Evolutionary conservation across 2,888 invertebrate species (phyloP), one percentile per base, ranked within the genome.

Genomic region (Diogma glabrata): DNA sequence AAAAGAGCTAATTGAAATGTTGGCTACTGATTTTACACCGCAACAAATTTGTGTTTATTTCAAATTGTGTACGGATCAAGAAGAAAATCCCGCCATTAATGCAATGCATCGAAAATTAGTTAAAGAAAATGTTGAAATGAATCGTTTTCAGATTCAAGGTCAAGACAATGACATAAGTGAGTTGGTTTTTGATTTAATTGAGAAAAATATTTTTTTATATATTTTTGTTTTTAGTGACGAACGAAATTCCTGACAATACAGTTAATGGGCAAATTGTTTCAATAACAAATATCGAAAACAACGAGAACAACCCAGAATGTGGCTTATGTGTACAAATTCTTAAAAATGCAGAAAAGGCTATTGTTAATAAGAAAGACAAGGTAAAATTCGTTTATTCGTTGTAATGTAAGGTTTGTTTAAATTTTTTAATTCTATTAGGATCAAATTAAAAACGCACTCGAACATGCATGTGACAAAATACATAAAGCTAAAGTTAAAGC

Each of bases 41-140:
- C 74, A 81, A 59, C 84, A 90, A 70, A 79, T 90, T 36, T 92
- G 92, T 63, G 79, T 79, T 1, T 83, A 79, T 59, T 67, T 91
- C 52, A 82, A 85, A 61, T 70, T 89, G 10, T 92, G 91, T 64
- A 69, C 75, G 43, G 74, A 77, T 58, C 63, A 71, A 48, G 60
- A 69, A 62, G 63, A 76, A 65, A 23, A 61, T 67, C 56, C 67
- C 10, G 17, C 23, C 16, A 12, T 46, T 9, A 24, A 24, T 26
- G 16, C 22, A 14, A 14, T 46, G 10, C 23, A 46, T 24, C 46
- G 24, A 24, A 46, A 46, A 7, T 10, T 43, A 9, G 8, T 22
- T 6, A 43, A 22, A 2, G 43, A 43, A 43, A 43, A 22, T 22
- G 43, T 20, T 8, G 43, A 40, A 56, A 57, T 1, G 64, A 65